These are phyloP conservation scores for Spinibarbus caldwelli DNA, from an alignment of 2,797 vertebrate species.

Conservation along the genomic window DNA sequence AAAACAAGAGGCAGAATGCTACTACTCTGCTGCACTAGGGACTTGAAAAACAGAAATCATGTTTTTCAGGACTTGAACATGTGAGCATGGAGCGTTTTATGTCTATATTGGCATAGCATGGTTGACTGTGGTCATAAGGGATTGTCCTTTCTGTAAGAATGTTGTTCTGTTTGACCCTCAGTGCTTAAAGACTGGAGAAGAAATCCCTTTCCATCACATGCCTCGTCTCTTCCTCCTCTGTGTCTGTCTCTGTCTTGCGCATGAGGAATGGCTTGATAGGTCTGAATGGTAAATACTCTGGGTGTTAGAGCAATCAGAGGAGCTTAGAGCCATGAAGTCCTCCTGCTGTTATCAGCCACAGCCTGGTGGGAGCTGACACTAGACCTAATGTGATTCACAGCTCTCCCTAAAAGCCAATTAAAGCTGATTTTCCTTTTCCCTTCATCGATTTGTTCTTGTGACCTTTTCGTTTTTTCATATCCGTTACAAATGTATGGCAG, in stretches of 20 bases:
- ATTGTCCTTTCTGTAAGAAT: neutral
- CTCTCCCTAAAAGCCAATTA: conserved; percentile 54
- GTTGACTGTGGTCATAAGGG: conserved; percentile 3
- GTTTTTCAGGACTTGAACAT: neutral
- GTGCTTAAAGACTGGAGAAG: neutral
- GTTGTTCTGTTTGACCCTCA: conserved; percentile 14
- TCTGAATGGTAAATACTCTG: conserved; percentile 60
- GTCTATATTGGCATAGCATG: neutral
- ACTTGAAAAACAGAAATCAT: neutral
- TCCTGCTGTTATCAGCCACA: conserved; percentile 65
- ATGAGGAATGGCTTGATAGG: conserved; percentile 5
- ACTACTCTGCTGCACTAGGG: neutral
- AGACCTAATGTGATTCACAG: conserved; percentile 46
- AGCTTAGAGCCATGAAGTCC: conserved; percentile 62
- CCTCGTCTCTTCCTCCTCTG: neutral
- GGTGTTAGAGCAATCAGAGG: conserved; percentile 67
- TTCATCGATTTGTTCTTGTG: neutral
- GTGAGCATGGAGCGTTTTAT: neutral
- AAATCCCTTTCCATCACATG: neutral
- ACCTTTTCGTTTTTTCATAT: neutral
- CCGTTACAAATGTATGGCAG: neutral
- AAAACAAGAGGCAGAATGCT: neutral
- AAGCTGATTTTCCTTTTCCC: conserved; percentile 33
- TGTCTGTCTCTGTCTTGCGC: conserved; percentile 11
- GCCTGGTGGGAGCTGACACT: conserved; percentile 66